phyloP scores from a whole-genome alignment of 1,140 invertebrate genomes.

The Protaetia brevitarsis region DNA sequence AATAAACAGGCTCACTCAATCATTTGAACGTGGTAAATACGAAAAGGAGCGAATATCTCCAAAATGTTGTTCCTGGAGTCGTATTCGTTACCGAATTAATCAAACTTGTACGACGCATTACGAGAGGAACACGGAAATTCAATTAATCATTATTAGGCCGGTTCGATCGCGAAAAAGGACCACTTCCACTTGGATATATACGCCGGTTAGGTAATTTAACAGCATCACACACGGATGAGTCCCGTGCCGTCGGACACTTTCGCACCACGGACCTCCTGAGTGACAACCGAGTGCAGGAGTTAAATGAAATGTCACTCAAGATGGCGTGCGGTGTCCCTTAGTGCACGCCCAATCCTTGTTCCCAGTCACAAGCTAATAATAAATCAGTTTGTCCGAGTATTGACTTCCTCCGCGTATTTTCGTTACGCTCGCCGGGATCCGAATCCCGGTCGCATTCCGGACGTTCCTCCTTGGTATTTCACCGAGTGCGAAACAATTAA shows the following conservation, averaged over 20 bases:
- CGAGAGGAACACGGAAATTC: constrained; percentile 37
- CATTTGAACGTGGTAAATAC: constrained; percentile 29
- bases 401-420: constrained; percentile 24
- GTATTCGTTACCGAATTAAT: constrained; percentile 39
- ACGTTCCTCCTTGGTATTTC: background rate
- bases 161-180: constrained; percentile 31
- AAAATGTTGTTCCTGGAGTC: constrained; percentile 33
- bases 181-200: constrained; percentile 32
- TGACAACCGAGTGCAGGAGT: constrained; percentile 45
- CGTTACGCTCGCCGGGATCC: background rate
- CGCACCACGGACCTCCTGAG: constrained; percentile 40
- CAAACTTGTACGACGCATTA: constrained; percentile 35
- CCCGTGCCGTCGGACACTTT: constrained; percentile 31
- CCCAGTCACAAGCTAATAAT: constrained; percentile 43
- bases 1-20: constrained; percentile 23
- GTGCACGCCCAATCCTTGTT: constrained; percentile 46
- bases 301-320: constrained; percentile 50
- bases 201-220: constrained; percentile 40
- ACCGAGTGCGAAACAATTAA: constrained; percentile 30
- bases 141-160: constrained; percentile 36
- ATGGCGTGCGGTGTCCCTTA: constrained; percentile 38
- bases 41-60: constrained; percentile 30
- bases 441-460: background rate
- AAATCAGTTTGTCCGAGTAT: constrained; percentile 42
- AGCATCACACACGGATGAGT: constrained; percentile 41